Evolutionary conservation across 2,888 invertebrate species (phyloP).

Genomic region (Opisthograptis luteolata): DNA sequence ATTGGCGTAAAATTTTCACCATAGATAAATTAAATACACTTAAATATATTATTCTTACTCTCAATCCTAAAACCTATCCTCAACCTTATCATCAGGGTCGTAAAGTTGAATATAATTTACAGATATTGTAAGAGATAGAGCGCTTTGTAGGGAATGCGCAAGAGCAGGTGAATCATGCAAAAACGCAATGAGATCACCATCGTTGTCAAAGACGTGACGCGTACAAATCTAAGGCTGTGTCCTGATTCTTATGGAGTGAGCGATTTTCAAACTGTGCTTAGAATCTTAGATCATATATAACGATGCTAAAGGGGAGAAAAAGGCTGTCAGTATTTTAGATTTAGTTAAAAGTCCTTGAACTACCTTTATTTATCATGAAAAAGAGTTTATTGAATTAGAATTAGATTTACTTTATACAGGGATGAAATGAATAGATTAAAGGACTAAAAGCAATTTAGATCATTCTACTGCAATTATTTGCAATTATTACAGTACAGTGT

Average conservation of each 20-base stretch:
- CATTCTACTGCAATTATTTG: no score
- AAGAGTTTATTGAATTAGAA: no score
- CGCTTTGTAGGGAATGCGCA: slow-evolving; percentile 18
- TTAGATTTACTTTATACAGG: no score
- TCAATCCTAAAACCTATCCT: background rate
- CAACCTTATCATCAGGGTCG: background rate
- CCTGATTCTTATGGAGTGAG: slow-evolving; percentile 4
- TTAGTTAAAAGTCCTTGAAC: no score
- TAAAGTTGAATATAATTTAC: background rate
- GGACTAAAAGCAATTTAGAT: no score
- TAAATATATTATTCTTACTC: slow-evolving; percentile 13
- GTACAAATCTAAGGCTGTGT: slow-evolving; percentile 36
- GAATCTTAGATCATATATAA: no score
- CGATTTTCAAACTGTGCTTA: background rate
- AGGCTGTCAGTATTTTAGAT: no score
- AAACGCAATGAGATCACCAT: slow-evolving; percentile 78
- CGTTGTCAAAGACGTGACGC: slow-evolving; percentile 66
- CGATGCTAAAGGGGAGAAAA: no score
- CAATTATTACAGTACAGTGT: no score
- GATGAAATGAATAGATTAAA: no score
- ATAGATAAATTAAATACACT: slow-evolving; percentile 32
- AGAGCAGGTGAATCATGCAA: slow-evolving; percentile 70
- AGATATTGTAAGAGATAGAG: background rate
- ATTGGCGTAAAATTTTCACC: slow-evolving; percentile 46
- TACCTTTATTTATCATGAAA: no score